Base-by-base conservation (phyloP, 2,888 invertebrate genomes). In the Agrotis ipsilon region DNA sequence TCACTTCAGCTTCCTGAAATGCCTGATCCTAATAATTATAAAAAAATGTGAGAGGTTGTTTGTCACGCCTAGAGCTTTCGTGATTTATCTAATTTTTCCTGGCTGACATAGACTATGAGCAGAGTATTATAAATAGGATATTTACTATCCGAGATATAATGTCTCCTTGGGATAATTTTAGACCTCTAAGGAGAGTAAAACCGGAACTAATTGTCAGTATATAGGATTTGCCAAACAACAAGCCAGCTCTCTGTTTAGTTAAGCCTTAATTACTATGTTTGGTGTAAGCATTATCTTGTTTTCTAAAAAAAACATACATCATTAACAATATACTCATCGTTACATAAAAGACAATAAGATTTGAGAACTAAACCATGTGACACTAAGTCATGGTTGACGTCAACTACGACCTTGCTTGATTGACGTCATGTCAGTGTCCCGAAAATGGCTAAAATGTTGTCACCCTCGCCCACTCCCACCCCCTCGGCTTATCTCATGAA, bases 401-500 rank as follows among this genome's bases (percentile, higher is more conserved):
- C 57, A 67, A 2, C 21, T 4, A 1, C 18, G 39, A 39, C 39
- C 39, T 39, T 39, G 39, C 2, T 39, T 11, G 39, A 66, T 39
- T 68, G 77, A 62, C 54, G 45, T 32, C 55, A 72, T 43, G 52
- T 62, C 62, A 66, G 16, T 13, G 5, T 55, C 19, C 49, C 16
- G 48, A 75, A 55, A 63, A 80, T 60, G 63, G 16, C 59, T 67
- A 54, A 45, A 67, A 45, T 60, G 39, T 63, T 27, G 54, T 32
- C 49, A 18, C 58, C 1, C n/a, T 54, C 61, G 48, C 61, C 52
- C 39, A 39, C 39, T 39, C 11, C 32, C 19, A 18, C 7, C 24
- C 14, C 0, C 21, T 3, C 16, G 5, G n/a, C 46, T 78, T 58
- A 45, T 71, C 78, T 62, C 27, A 70, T 61, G 55, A 78, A 78